Evolutionary conservation across 2,113 vertebrate genomes (phyloP).

Genomic region (Otolemur garnettii): DNA sequence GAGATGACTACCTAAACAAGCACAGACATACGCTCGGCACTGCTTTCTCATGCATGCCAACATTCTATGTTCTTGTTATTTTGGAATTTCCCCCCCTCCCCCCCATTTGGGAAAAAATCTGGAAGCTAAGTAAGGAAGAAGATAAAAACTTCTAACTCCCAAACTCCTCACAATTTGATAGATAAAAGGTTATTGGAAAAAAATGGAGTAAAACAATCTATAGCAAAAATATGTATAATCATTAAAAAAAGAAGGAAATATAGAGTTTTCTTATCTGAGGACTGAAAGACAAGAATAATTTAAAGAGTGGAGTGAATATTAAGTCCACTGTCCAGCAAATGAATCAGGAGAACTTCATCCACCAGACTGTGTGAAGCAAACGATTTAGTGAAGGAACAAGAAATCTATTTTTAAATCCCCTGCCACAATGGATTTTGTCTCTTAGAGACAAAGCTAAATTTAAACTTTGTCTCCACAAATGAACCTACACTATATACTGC

Average conservation of each 20-base stretch:
- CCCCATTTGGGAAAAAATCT: background rate
- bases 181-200: background rate
- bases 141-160: background rate
- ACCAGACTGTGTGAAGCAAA: fast-evolving
- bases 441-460: slow-evolving; percentile 44
- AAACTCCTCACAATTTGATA: background rate
- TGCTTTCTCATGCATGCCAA: background rate
- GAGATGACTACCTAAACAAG: no score
- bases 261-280: background rate
- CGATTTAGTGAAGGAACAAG: background rate
- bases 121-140: background rate
- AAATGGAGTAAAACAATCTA: background rate
- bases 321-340: background rate
- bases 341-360: background rate
- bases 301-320: background rate
- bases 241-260: background rate
- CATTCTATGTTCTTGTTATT: fast-evolving
- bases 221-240: background rate
- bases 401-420: slow-evolving; percentile 17
- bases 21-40: fast-evolving
- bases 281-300: background rate
- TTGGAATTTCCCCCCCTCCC: background rate
- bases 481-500: background rate
- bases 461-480: slow-evolving; percentile 80
- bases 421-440: background rate